These are phyloP conservation scores for Meandrina meandrites DNA, from an alignment of 92 coral and sea anemone species.

Conservation along the genomic window DNA sequence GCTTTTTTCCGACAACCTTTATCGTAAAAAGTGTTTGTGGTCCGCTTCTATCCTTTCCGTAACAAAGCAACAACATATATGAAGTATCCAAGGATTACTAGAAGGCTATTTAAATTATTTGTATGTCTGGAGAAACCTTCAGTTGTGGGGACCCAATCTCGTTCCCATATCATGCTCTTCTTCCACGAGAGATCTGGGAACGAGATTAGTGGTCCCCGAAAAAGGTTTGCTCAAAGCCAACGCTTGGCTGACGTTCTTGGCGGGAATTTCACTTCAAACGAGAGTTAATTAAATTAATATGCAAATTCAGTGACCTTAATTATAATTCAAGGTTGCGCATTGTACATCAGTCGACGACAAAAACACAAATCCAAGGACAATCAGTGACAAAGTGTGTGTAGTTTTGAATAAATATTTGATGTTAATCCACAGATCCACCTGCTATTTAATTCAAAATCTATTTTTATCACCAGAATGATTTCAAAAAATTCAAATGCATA, in stretches of 20 bases:
- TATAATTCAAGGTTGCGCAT: not conserved
- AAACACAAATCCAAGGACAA: not conserved
- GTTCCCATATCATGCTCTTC: not conserved
- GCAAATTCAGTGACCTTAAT: not conserved
- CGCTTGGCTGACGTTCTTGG: not conserved
- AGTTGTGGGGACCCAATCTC: not conserved
- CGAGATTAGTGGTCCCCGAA: not conserved
- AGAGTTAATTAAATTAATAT: not conserved
- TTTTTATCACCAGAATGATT: no score
- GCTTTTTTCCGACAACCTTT: no score
- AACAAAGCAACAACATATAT: no score
- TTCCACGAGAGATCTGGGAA: not conserved
- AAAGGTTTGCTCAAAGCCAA: not conserved
- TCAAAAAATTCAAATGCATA: not conserved
- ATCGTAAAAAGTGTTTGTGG: no score
- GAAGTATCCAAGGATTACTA: no score
- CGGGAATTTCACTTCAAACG: not conserved
- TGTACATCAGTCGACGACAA: not conserved
- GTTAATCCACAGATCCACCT: conserved; percentile 2
- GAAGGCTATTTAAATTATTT: no score
- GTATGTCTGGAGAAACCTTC: no score
- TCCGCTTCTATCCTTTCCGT: no score
- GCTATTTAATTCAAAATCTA: not conserved
- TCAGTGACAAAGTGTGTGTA: not conserved
- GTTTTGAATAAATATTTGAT: conserved; percentile 20